Evolutionary conservation across 2,113 vertebrate genomes (phyloP).

Genomic region (Carlito syrichta): DNA sequence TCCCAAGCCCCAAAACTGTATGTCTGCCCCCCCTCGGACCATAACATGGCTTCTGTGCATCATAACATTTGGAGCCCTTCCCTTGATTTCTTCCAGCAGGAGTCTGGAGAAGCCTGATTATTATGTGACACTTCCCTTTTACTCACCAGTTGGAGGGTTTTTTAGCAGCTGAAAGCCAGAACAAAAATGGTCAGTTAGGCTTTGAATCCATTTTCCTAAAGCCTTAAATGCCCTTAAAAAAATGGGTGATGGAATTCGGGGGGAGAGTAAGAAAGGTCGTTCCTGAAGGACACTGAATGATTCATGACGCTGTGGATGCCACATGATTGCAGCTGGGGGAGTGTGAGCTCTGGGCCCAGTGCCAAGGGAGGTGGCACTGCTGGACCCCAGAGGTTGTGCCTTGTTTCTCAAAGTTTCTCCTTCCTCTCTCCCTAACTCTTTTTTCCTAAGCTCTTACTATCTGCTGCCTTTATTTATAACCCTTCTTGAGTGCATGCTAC

Average conservation of each 20-base stretch:
- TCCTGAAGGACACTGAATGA: neutral
- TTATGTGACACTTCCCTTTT: neutral
- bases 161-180: neutral
- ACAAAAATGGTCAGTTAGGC: neutral
- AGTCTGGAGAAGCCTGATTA: neutral
- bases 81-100: slow-evolving; percentile 23
- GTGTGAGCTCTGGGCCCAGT: too few species aligned
- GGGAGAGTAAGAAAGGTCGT: neutral
- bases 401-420: neutral
- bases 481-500: neutral
- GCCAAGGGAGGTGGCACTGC: neutral
- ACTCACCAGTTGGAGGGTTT: neutral
- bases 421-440: neutral
- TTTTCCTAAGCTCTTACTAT: neutral
- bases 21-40: neutral
- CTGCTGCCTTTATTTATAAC: neutral
- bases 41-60: neutral
- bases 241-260: neutral
- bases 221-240: neutral
- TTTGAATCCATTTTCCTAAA: neutral
- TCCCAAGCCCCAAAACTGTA: neutral
- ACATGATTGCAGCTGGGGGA: neutral
- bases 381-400: neutral
- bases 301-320: too few species aligned
- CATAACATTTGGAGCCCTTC: neutral